phyloP scores from a whole-genome alignment of 2,888 invertebrate species.

The Drosophila mimetica region DNA sequence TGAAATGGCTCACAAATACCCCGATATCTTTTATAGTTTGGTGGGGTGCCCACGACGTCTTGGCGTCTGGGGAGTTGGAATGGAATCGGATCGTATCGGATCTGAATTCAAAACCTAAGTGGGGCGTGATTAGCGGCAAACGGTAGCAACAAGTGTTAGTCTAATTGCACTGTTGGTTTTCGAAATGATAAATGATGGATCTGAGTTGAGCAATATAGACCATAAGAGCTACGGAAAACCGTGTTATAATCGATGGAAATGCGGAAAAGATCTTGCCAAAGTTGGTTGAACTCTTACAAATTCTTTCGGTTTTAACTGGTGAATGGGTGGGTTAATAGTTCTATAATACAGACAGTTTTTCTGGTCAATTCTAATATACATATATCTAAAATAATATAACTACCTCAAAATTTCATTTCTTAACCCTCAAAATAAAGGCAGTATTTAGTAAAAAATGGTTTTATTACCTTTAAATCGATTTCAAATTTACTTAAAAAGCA shows the following conservation, averaged over 20 bases:
- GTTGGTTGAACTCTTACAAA: constrained; percentile 14
- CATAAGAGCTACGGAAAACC: constrained; percentile 16
- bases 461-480: no score
- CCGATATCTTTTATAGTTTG: constrained; percentile 57
- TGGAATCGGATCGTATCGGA: constrained; percentile 36
- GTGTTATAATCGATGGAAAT: constrained; percentile 23
- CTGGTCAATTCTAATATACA: no score
- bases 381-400: no score
- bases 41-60: constrained; percentile 9
- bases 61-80: constrained; percentile 23
- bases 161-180: constrained; percentile 44
- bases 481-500: no score
- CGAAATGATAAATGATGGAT: constrained; percentile 43
- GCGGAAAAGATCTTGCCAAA: constrained; percentile 31
- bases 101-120: constrained; percentile 35
- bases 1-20: constrained; percentile 42
- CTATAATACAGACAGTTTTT: no score
- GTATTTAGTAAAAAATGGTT: no score
- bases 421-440: no score
- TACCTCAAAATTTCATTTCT: no score
- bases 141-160: constrained; percentile 37
- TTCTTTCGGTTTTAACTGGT: constrained; percentile 10
- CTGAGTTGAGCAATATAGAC: constrained; percentile 15
- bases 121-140: constrained; percentile 44
- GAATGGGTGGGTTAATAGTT: constrained; percentile 10